These are phyloP conservation scores for Papilio machaon DNA, from an alignment of 1,140 invertebrate genomes.

Conservation along the genomic window DNA sequence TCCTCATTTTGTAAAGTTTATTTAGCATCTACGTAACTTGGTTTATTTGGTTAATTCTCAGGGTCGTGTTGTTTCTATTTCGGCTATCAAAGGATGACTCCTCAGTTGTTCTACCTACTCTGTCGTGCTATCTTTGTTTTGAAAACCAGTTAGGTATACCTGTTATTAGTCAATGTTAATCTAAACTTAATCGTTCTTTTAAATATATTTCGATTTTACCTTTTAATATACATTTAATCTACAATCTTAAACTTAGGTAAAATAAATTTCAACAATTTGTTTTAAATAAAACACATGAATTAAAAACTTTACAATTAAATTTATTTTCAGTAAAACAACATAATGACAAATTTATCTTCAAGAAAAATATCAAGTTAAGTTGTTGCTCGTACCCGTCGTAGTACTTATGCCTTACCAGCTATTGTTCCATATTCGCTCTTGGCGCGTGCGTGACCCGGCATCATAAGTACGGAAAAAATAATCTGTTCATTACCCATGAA, in stretches of 20 bases:
- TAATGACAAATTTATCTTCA: not conserved
- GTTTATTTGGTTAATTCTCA: not conserved
- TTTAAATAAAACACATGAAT: not conserved
- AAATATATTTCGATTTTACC: too few species aligned
- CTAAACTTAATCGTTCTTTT: not conserved
- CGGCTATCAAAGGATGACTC: conserved; percentile 1
- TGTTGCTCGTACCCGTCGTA: not conserved
- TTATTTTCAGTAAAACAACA: not conserved
- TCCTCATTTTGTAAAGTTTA: not conserved
- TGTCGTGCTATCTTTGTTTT: not conserved
- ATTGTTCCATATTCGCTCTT: conserved; percentile 19
- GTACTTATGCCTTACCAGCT: not conserved
- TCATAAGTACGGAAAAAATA: conserved; percentile 1
- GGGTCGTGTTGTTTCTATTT: not conserved
- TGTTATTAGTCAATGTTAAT: not conserved
- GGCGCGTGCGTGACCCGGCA: conserved; percentile 12
- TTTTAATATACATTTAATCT: too few species aligned
- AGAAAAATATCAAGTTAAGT: not conserved
- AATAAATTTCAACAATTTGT: too few species aligned
- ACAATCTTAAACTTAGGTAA: too few species aligned
- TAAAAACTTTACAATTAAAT: not conserved
- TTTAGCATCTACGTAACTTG: not conserved
- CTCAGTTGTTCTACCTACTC: conserved; percentile 11
- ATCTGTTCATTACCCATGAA: not conserved
- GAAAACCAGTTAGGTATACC: not conserved